A percentile compares a stretch with the other conserved stretches of the same genome.
phyloP scores from a whole-genome alignment of 2,797 vertebrate species.

The Columba guinea region DNA sequence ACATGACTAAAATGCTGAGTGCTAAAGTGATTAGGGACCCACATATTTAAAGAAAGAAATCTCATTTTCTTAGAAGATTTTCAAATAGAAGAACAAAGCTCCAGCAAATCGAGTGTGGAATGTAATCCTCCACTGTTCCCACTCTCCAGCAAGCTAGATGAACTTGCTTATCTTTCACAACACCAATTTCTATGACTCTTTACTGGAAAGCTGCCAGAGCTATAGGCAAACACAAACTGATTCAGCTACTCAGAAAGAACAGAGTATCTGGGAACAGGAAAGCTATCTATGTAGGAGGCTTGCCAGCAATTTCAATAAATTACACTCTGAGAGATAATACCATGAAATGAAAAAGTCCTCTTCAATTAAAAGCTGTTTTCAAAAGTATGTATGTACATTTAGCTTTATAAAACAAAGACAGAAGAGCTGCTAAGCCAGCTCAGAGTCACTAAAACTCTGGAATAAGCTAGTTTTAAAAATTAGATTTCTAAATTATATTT shows the following conservation, averaged over 20 bases:
- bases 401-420: background rate
- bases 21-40: background rate
- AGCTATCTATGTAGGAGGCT: background rate
- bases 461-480: background rate
- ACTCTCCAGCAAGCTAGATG: background rate
- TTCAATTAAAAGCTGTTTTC: background rate
- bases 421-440: background rate
- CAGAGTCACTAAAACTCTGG: background rate
- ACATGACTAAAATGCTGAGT: background rate
- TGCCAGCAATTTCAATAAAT: background rate
- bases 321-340: background rate
- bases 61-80: background rate
- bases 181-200: background rate
- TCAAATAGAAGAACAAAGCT: background rate
- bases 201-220: background rate
- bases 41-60: background rate
- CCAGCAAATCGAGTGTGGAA: background rate
- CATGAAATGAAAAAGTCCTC: background rate
- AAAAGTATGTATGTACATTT: background rate
- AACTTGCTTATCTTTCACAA: background rate
- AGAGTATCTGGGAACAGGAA: background rate
- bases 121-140: background rate
- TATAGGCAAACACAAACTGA: background rate
- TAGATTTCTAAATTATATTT: background rate
- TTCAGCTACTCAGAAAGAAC: background rate